A percentile compares a stretch with the other conserved stretches of the same genome.
phyloP scores from a whole-genome alignment of 1,140 invertebrate genomes.

The Drosophila melanogaster region Release_6_plus_ISO1_MT NT_033777.3:10579501-10580000 shows the following conservation, averaged over 20 bases:
- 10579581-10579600: constrained; percentile 67
- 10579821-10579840: not conserved
- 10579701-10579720: too few relatives aligned
- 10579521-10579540: constrained; percentile 37
- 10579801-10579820: constrained; percentile 29
- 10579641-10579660: constrained; percentile 1
- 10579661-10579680: not conserved
- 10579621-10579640: constrained; percentile 2
- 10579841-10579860: constrained; percentile 18
- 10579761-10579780: constrained; percentile 20
- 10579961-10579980: constrained; percentile 66
- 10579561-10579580: constrained; percentile 84
- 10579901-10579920: constrained; percentile 74
- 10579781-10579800: not conserved
- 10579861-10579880: constrained; percentile 76
- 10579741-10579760: not conserved
- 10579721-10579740: not conserved
- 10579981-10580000: constrained; percentile 67
- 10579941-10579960: constrained; percentile 82
- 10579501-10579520: constrained; percentile 51
- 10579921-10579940: constrained; percentile 67
- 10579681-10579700: not conserved
- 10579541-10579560: constrained; percentile 67
- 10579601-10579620: constrained; percentile 27
- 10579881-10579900: constrained; percentile 70